Conservation (phyloP, 2,888 invertebrate genomes). For the Eupithecia dodoneata region DNA sequence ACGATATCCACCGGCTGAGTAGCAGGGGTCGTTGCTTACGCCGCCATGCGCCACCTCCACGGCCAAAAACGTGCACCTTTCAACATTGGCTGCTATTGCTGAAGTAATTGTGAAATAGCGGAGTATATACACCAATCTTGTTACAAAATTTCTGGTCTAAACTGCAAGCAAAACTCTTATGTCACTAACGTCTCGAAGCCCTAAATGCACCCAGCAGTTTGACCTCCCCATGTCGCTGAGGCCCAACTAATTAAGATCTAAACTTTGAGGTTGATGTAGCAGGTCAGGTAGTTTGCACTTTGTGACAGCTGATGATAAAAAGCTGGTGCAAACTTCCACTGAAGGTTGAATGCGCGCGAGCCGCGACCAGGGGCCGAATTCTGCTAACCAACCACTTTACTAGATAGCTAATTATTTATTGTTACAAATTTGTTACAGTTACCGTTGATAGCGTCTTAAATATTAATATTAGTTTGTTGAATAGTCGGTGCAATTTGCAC, state of each 20-base stretch:
- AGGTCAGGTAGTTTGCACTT: slow-evolving; percentile 38
- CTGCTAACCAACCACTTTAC: too few relatives aligned
- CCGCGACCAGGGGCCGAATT: too few relatives aligned
- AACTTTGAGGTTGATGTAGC: slow-evolving; percentile 33
- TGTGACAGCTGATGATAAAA: slow-evolving; percentile 8
- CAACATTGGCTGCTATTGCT: not conserved
- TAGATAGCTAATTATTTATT: too few relatives aligned
- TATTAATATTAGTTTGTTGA: too few relatives aligned
- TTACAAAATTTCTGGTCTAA: not conserved
- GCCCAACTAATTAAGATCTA: slow-evolving; percentile 43
- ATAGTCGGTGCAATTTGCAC: too few relatives aligned
- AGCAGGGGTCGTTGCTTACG: too few relatives aligned
- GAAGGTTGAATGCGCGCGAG: not conserved
- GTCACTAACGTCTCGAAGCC: not conserved
- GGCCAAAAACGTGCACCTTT: too few relatives aligned
- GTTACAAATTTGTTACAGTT: too few relatives aligned
- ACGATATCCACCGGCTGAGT: too few relatives aligned
- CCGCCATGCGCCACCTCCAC: too few relatives aligned
- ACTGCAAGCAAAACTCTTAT: slow-evolving; percentile 7
- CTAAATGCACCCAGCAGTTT: slow-evolving; percentile 12
- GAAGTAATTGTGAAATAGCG: not conserved
- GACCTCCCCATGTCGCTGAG: slow-evolving; percentile 11
- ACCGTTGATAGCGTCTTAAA: too few relatives aligned
- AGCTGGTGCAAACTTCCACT: not conserved
- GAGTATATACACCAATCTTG: not conserved